Base-by-base conservation (phyloP, 2,888 invertebrate genomes). In the Biston betularia region DNA sequence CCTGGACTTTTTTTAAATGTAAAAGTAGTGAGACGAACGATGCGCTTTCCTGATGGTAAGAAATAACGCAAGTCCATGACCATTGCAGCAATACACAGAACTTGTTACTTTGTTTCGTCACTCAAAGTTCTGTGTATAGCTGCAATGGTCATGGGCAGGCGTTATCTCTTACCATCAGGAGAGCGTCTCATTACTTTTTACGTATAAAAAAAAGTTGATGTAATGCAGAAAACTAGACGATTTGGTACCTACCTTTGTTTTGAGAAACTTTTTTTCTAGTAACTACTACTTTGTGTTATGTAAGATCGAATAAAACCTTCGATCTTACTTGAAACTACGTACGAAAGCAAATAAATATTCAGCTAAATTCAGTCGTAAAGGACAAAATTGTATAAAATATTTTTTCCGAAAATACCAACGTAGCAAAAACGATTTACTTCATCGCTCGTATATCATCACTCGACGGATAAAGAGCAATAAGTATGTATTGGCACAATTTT, bases 401-500 rank as follows among this genome's bases (percentile, higher is more conserved):
- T 0, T n/a, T 44, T n/a, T 45, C 4, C n/a, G n/a, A 14, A 1
- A 6, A n/a, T 12, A 0, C n/a, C 5, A 11, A 24, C 7, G 24
- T 11, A 15, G 48, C 48, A 58, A 50, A 58, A 59, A 42, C 58
- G 24, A 8, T 34, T n/a, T 49, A 38, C 15, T 15, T 14, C 14
- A 10, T 34, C 40, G 1, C 34, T 42, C 50, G n/a, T 50, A 59
- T 59, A 61, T 46, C 53, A 46, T 46, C 8, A 11, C 14, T 10
- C 35, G 54, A 40, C 6, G 40, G 7, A 24, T 15, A 54, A 54
- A 54, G 2, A 33, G n/a, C 33, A n/a, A 33, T 48, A 54, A 54
- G 15, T 38, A 62, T 55, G 55, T 42, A 55, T 49, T 62, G n/a
- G n/a, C 42, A 15, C 48, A 57, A 63, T 49, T 69, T 61, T 69